Percentiles rank a stretch among this genome's conserved stretches.
These are phyloP conservation scores for Callimorpha dominula DNA, from an alignment of 2,888 invertebrate species.

Conservation along the genomic window DNA sequence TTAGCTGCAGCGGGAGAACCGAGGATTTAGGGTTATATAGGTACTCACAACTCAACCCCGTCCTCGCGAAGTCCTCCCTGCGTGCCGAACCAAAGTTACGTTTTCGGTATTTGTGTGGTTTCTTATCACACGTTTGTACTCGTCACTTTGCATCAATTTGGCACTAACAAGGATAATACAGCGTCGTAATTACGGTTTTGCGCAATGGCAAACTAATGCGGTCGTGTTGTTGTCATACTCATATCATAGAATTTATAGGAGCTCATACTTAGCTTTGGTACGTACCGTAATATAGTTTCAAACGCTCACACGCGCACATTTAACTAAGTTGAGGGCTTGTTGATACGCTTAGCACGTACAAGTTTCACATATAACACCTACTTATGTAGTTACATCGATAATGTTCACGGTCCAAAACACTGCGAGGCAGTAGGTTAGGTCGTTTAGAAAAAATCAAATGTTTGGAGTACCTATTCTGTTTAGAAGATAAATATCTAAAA, in stretches of 20 bases:
- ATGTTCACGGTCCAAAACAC: constrained; percentile 6
- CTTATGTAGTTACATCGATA: constrained; percentile 31
- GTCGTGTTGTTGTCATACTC: constrained; percentile 25
- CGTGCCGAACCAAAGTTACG: background rate
- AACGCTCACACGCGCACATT: constrained; percentile 37
- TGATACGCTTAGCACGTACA: constrained; percentile 56
- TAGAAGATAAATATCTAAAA: background rate
- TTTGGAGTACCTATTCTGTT: background rate
- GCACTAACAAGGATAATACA: background rate
- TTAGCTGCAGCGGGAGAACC: background rate
- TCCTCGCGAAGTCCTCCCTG: background rate
- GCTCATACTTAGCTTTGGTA: constrained; percentile 48
- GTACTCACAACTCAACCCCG: too few species aligned
- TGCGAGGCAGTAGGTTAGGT: background rate
- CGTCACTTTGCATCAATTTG: background rate
- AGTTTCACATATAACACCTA: constrained; percentile 49
- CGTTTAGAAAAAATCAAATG: background rate
- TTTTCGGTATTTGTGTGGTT: background rate
- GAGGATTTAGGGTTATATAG: too few species aligned
- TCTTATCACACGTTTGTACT: background rate
- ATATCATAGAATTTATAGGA: constrained; percentile 2
- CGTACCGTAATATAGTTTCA: constrained; percentile 51
- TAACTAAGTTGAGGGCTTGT: constrained; percentile 47
- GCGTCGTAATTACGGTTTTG: constrained; percentile 9
- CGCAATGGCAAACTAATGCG: constrained; percentile 38